Evolutionary conservation across 2,113 vertebrate species (phyloP), one percentile per base, ranked within the genome.

Genomic region (Acrocephalus kingi): DNA sequence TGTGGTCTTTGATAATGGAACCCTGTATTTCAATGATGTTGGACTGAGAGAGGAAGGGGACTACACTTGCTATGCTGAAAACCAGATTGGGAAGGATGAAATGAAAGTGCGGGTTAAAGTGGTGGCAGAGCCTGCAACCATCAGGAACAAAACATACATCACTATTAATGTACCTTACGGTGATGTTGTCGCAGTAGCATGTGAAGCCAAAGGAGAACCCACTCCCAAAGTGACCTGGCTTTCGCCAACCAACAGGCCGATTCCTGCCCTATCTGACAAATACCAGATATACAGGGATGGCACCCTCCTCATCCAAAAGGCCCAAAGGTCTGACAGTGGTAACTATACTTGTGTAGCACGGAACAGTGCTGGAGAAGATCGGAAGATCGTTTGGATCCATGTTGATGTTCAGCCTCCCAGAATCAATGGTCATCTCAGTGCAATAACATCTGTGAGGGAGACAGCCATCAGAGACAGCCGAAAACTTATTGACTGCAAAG

Each of bases 51-150:
- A 99, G 45, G 98, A 98, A 39, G 99, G 99, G 0, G 98, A 99
- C 93, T 99, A 99, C 94, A 99, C 98, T 3, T 99, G 99, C 95
- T 98, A 99, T 9, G 99, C 99, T 0, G 97, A 99, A 64, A 99
- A 99, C 96, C 98, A 98, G 89, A 96, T 99, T 5, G 99, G 99
- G 37, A 99, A 98, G 95, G 99, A 99, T 59, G 98, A 99, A 94
- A 99, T 99, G 99, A 98, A 97, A 30, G 98, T 99, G 6, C 97
- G 98, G 4, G 98, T 99, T 28, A 98, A 98, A 90, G 98, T 98
- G 41, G 96, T 98, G 64, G 87, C 98, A 0, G 97, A 98, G 51
- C 96, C 97, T 3, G 98, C 99, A 3, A 73, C 96, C 58, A 98
- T 99, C 95, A 98, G 91, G 15, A 97, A 98, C 83, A 98, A 98